Base-by-base conservation (phyloP, 2,888 invertebrate genomes). In the Hecatera dysodea region DNA sequence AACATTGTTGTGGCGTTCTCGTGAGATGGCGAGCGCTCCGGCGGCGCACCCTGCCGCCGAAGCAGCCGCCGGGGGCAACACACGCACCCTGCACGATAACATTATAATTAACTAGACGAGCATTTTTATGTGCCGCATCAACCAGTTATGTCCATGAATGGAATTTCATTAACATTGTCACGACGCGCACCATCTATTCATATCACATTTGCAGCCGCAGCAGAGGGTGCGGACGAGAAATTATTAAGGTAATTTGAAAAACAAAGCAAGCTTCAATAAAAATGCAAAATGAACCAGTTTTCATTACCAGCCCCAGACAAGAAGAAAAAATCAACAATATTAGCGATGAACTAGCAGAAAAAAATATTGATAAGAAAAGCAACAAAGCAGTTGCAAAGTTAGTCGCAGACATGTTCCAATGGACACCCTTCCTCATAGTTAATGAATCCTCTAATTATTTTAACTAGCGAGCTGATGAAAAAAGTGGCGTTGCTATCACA, bases 1-100 rank as follows among this genome's bases (percentile, higher is more conserved):
- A 95, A 95, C 93, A 94, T 94, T 95, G 95, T 93, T 91, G 86
- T 87, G 77, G 79, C 75, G 87, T 89, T 92, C 90, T 90, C 91
- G 90, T 89, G 91, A 87, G 90, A 90, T 89, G 90, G 82, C 86
- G 64, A 78, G 68, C 71, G 67, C 82, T 76, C n/a, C n/a, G n/a
- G 76, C 82, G 82, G 76, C 71, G 61, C 67, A 56, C 66, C 71
- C 68, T 27, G 27, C 39, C 67, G 33, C 27, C 71, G 77, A 2
- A 7, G 33, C 33, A 7, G 33, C 66, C 64, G 77, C 79, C 71
- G 77, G 68, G 75, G 74, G 85, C 84, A 74, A 82, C 81, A 78
- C 84, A 73, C 72, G 81, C 67, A 80, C 81, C 77, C 85, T 75
- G 80, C 83, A 84, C 83, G 89, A 91, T 92, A 89, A 91, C 86